Evolutionary conservation across 1,140 invertebrate genomes (phyloP), one percentile per base, ranked within the genome.

Genomic region (Leptonema lineaticorne): DNA sequence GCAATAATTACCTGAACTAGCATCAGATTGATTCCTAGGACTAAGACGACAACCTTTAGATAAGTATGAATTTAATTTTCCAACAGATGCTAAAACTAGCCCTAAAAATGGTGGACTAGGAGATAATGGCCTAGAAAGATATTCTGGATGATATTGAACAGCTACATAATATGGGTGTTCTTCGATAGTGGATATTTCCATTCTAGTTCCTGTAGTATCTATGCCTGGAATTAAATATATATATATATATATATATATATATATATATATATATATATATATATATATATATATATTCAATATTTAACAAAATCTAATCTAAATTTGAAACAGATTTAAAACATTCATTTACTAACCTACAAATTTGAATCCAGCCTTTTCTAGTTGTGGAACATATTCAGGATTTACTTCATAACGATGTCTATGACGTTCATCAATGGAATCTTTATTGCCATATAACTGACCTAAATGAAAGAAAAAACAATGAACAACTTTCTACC

Each of bases 91-190:
- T 58, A 98, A 83, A 72, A 99, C 89, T 1, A 99, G 84, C 60
- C 98, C 98, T 64, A 98, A 81, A 77, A 98, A 99, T 3, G 96
- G 95, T 2, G 97, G 93, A 29, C 95, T 97, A 0, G 97, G 96
- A 71, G 90, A 91, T 58, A 98, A 79, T 0, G 97, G 97, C 0
- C 96, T 85, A 0, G 94, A 97, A 57, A 98, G 83, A 80, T 99
- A 99, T 79, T 99, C 97, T 0, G 97, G 97, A 81, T 99, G 97
- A 79, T 92, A 99, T 80, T 99, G 98, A 0, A 96, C 95, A 0
- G 92, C 94, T 11, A 98, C 92, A 81, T 93, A 99, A 78, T 93
- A 99, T 0, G 90, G 92, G 83, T 99, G 96, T 0, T 77, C 80
- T 53, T 83, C 84, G 26, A 92, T 80, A 78, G 88, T 88, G 16